Evolutionary conservation across 2,113 vertebrate genomes (phyloP).

Genomic region (Aegithalos caudatus): DNA sequence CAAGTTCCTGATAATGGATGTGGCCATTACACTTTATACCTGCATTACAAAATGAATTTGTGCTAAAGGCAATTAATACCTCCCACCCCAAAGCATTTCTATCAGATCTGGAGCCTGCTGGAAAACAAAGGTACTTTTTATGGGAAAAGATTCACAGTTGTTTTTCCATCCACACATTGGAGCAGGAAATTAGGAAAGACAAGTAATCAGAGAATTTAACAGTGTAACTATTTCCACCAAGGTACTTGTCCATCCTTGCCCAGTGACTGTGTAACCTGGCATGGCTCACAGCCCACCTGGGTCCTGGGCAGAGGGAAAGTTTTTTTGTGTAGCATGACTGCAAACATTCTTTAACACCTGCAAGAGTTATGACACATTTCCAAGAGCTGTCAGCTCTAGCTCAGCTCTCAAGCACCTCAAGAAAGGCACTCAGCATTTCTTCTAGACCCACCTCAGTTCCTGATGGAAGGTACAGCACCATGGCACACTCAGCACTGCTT

Average conservation of each 20-base stretch:
- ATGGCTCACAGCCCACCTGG: neutral
- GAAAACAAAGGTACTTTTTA: neutral
- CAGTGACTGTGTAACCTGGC: neutral
- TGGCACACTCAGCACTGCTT: neutral
- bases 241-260: neutral
- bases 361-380: neutral
- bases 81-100: neutral
- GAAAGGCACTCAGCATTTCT: neutral
- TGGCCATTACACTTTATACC: neutral
- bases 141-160: neutral
- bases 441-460: neutral
- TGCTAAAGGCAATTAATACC: neutral
- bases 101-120: neutral
- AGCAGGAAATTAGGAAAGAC: neutral
- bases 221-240: neutral
- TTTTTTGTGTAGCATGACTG: neutral
- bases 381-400: neutral
- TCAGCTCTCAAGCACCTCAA: neutral
- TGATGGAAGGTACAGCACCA: neutral
- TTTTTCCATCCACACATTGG: neutral
- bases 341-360: neutral
- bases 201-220: neutral
- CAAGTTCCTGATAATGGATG: neutral
- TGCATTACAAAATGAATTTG: neutral
- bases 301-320: neutral